Evolutionary conservation across 2,888 invertebrate genomes (phyloP), one percentile per base, ranked within the genome.

Genomic region (Athetis lepigone): DNA sequence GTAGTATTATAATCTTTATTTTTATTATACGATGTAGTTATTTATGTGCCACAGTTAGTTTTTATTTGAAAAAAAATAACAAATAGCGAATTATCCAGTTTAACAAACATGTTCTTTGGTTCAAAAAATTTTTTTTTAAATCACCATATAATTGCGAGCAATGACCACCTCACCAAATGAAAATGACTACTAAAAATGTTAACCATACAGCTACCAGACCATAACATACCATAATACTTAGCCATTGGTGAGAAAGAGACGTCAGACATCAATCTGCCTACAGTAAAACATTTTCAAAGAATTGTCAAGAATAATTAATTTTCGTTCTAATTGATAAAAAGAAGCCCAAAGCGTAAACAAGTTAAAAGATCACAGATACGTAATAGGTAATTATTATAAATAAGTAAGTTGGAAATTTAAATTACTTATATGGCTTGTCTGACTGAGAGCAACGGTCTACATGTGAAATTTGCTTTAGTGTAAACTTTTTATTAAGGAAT

Each of bases 401-500:
- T 88, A 86, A 85, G 84, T 87, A 89, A 90, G 84, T 11, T 33
- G 13, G 8, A 87, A 89, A 90, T 89, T 90, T 86, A 87, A 87
- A 85, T 73, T 84, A 81, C 75, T 84, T 86, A 59, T 90, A 86
- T 62, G 92, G 92, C 88, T 92, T 91, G 70, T 59, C 61, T 69
- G 57, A 66, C 82, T 68, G 80, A 78, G 81, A 86, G 82, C 82
- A 83, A 78, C 80, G 84, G 85, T 84, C 88, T 87, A 88, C 88
- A 90, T 87, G 85, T 90, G 85, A 89, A 91, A 87, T 88, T 89
- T 85, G 85, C 87, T 90, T 86, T 86, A 92, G 87, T 92, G 91
- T 93, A 91, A 92, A 93, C 90, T 93, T 93, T 92, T 93, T 93
- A 92, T 94, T 93, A 92, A 90, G 86, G 94, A 94, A 92, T 82